These are phyloP conservation scores for Halcyon senegalensis DNA, from an alignment of 2,113 vertebrate genomes.

Conservation along the genomic window DNA sequence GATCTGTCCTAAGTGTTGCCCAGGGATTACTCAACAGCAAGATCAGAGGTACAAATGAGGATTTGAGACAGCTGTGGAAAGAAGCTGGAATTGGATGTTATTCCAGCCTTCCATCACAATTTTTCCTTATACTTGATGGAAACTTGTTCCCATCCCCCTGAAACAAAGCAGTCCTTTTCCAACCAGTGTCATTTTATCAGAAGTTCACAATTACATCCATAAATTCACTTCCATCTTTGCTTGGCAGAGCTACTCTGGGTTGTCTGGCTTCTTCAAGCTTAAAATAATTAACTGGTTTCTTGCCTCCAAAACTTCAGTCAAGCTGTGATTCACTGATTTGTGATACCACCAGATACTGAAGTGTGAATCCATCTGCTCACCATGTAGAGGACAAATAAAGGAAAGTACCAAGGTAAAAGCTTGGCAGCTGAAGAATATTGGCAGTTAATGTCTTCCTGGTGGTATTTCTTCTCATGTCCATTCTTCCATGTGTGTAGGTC, in stretches of 20 bases:
- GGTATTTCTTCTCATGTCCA: neutral
- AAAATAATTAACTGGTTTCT: slow-evolving; percentile 52
- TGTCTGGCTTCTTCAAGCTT: slow-evolving; percentile 37
- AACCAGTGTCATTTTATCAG: neutral
- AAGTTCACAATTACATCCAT: neutral
- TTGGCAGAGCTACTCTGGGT: slow-evolving; percentile 19
- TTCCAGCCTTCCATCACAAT: neutral
- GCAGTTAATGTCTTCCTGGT: neutral
- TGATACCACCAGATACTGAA: slow-evolving; percentile 19
- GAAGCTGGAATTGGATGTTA: neutral
- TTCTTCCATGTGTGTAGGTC: neutral
- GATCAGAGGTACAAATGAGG: neutral
- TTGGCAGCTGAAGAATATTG: slow-evolving; percentile 13
- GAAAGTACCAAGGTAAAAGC: slow-evolving; percentile 4
- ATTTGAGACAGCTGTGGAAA: neutral
- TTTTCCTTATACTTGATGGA: neutral
- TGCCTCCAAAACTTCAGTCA: slow-evolving; percentile 47
- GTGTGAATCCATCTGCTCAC: slow-evolving; percentile 43
- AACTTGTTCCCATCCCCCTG: neutral
- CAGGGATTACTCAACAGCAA: neutral
- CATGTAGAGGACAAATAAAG: neutral
- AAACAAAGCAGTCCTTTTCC: neutral
- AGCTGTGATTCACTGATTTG: slow-evolving; percentile 22
- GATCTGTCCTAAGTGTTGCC: neutral
- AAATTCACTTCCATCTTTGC: slow-evolving; percentile 6